A percentile compares a stretch with the other conserved stretches of the same genome.
phyloP scores from a whole-genome alignment of 2,113 vertebrate species.

The Lota lota region DNA sequence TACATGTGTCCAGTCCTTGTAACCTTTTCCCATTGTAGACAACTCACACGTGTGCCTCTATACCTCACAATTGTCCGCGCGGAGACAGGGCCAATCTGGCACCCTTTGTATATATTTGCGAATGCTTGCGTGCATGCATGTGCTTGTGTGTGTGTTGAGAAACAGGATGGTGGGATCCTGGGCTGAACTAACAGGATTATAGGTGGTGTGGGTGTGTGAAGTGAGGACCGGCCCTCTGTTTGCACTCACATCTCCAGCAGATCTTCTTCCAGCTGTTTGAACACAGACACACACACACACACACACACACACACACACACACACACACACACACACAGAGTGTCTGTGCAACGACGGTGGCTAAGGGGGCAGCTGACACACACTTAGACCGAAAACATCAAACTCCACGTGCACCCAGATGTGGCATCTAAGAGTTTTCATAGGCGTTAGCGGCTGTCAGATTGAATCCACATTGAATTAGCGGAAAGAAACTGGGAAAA shows the following conservation, averaged over 20 bases:
- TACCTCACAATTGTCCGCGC: constrained; percentile 60
- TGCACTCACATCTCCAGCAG: constrained; percentile 7
- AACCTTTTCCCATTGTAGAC: constrained; percentile 36
- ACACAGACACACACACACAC: constrained; percentile 8
- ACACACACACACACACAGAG: no score
- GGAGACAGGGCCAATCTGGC: constrained; percentile 37
- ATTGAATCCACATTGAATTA: no score
- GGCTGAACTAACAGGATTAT: constrained; percentile 70
- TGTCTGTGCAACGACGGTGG: no score
- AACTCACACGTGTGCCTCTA: constrained; percentile 39
- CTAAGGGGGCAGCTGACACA: no score
- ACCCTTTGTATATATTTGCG: constrained; percentile 1
- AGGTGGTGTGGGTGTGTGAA: constrained; percentile 36
- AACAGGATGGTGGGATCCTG: constrained; percentile 47
- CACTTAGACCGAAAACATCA: no score
- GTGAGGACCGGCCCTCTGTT: constrained; percentile 37
- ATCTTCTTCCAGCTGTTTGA: constrained; percentile 39
- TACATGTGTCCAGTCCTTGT: constrained; percentile 31
- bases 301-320: background rate
- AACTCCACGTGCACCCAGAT: background rate
- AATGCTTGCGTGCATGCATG: background rate
- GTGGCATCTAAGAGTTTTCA: no score
- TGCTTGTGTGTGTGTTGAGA: constrained; percentile 20
- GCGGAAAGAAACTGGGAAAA: no score
- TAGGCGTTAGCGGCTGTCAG: no score